A percentile compares a stretch with the other conserved stretches of the same genome.
These are phyloP conservation scores for Spheniscus humboldti DNA, from an alignment of 2,797 vertebrate species.

Conservation along the genomic window DNA sequence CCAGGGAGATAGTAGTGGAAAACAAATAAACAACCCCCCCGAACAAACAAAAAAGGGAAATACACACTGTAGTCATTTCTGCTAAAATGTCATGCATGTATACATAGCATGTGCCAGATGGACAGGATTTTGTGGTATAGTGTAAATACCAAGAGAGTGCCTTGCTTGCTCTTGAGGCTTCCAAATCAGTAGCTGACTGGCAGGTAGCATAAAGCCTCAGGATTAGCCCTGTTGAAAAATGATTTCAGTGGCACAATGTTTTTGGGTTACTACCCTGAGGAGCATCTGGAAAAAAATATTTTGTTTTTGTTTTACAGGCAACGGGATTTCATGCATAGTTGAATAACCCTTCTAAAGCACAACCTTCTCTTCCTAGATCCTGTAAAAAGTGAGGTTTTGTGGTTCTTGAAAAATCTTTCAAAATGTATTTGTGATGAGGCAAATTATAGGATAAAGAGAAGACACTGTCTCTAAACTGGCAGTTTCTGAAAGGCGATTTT, in stretches of 20 bases:
- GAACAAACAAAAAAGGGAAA: not conserved
- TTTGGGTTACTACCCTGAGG: not conserved
- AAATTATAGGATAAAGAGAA: not conserved
- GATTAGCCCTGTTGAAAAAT: not conserved
- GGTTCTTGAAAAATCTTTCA: not conserved
- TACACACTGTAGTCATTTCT: not conserved
- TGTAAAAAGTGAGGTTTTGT: not conserved
- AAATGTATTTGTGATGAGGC: not conserved
- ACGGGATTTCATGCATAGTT: not conserved
- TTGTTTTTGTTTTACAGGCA: not conserved
- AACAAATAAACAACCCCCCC: not conserved
- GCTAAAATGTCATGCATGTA: not conserved
- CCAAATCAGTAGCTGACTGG: not conserved
- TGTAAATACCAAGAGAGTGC: not conserved
- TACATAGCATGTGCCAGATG: accelerated
- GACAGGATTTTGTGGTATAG: not conserved
- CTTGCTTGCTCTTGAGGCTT: not conserved
- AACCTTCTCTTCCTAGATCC: not conserved
- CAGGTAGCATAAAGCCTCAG: not conserved
- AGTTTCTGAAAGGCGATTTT: not conserved
- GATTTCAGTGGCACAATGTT: not conserved
- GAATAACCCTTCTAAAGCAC: not conserved
- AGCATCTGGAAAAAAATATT: not conserved
- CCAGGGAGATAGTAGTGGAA: not conserved
- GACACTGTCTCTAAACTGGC: not conserved